Base-by-base conservation (phyloP, 2,888 invertebrate genomes). In the Candidula unifasciata region DNA sequence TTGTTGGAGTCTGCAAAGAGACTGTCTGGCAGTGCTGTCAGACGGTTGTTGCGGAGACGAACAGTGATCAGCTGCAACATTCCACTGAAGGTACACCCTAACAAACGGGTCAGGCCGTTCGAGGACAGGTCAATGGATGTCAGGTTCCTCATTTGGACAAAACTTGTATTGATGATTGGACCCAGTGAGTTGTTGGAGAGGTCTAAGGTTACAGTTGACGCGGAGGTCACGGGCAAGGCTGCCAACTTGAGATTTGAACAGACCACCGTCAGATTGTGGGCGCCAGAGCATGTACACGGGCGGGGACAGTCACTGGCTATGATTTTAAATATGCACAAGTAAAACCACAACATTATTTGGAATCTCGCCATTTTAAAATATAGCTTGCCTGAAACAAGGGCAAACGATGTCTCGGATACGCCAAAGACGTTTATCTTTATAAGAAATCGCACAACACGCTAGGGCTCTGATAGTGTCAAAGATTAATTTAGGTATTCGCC, bases 1-100 rank as follows among this genome's bases (percentile, higher is more conserved):
- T 87, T n/a, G 16, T 82, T 83, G 64, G 84, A 85, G 69, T 87
- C 87, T 18, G 85, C 60, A 85, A 91, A 90, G 8, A 90, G 76
- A 35, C 88, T 81, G 74, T 84, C 85, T 16, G 89, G 88, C 16
- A 91, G 81, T 16, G 74, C 35, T 8, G 78, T 82, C 27, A 91
- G 83, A 0, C 83, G 81, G 86, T 91, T 91, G n/a, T 83, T 77
- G 6, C 84, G 84, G 37, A 89, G 83, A 35, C 85, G 82, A 57
- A 89, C 83, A 37, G 35, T 64, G 35, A 83, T 82, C 52, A 89
- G 80, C 13, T 82, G 57, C 73, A 79, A 76, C 54, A 89, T 81
- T 16, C 88, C 85, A 6, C 80, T 74, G 64, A 89, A 85, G 21
- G 86, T 85, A 81, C 87, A 86, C 16, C 73, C 83, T 64, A 83